These are phyloP conservation scores for Dione juno DNA, from an alignment of 2,888 invertebrate species.

Conservation along the genomic window DNA sequence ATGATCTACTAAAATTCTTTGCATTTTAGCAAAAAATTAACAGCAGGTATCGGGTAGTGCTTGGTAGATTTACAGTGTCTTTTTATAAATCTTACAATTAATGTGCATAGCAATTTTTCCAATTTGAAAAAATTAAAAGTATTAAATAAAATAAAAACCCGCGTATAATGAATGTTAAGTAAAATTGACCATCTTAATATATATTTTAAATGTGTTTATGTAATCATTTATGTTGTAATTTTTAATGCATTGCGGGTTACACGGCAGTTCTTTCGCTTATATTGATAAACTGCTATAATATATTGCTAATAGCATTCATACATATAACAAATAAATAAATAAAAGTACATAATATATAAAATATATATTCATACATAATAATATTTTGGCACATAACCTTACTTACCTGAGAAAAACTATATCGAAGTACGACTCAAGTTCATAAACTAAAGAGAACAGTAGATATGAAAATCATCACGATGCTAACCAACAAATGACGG, in stretches of 20 bases:
- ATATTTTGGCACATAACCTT: not conserved
- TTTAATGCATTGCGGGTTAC: slow-evolving; percentile 77
- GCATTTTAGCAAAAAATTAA: slow-evolving; percentile 65
- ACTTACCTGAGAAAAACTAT: slow-evolving; percentile 47
- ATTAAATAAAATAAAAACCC: slow-evolving; percentile 19
- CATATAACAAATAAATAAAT: not conserved
- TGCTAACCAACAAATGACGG: slow-evolving; percentile 50
- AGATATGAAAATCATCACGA: slow-evolving; percentile 44
- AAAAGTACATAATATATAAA: not conserved
- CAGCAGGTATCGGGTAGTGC: slow-evolving; percentile 73
- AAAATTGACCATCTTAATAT: not conserved
- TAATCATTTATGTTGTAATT: slow-evolving; percentile 54
- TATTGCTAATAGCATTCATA: slow-evolving; percentile 30
- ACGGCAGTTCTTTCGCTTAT: slow-evolving; percentile 62
- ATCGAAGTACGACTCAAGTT: slow-evolving; percentile 21
- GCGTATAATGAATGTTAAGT: slow-evolving; percentile 15
- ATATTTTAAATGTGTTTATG: slow-evolving; percentile 11
- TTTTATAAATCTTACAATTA: slow-evolving; percentile 46
- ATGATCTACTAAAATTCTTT: slow-evolving; percentile 61
- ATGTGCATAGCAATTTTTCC: slow-evolving; percentile 37
- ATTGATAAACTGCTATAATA: slow-evolving; percentile 42
- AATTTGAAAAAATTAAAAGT: slow-evolving; percentile 18
- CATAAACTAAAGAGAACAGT: slow-evolving; percentile 22
- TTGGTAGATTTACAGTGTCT: slow-evolving; percentile 75
- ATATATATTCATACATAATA: not conserved